A percentile compares a stretch with the other conserved stretches of the same genome.
These are phyloP conservation scores for Drosophila antonietae DNA, from an alignment of 2,888 invertebrate species.

Conservation along the genomic window DNA sequence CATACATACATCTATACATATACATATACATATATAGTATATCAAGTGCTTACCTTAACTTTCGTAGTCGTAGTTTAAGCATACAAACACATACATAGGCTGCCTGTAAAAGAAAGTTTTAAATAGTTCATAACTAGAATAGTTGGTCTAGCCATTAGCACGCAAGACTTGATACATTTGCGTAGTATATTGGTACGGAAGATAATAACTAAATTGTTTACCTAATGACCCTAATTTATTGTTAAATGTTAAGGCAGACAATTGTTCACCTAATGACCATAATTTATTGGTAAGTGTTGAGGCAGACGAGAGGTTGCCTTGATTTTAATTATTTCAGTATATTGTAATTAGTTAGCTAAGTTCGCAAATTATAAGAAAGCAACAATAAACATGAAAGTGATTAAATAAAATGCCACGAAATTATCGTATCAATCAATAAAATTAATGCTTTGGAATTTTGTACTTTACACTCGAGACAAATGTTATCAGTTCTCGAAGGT, in stretches of 20 bases:
- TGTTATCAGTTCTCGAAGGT: constrained; percentile 39
- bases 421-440: constrained; percentile 25
- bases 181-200: not conserved
- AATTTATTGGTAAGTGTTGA: constrained; percentile 9
- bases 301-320: constrained; percentile 32
- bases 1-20: constrained; percentile 6
- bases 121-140: constrained; percentile 47
- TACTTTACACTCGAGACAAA: constrained; percentile 42
- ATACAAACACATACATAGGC: constrained; percentile 43
- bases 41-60: not conserved
- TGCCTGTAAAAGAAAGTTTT: constrained; percentile 67
- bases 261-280: not conserved
- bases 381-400: constrained; percentile 51
- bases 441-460: constrained; percentile 45
- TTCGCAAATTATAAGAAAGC: constrained; percentile 13
- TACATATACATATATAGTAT: not conserved
- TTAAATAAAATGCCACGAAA: constrained; percentile 12
- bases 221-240: not conserved
- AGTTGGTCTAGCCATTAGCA: constrained; percentile 34
- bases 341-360: constrained; percentile 28
- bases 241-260: constrained; percentile 18
- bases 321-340: constrained; percentile 22
- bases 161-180: not conserved
- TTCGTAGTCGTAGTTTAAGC: constrained; percentile 30
- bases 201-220: constrained; percentile 9